Evolutionary conservation across 2,113 vertebrate species (phyloP), one percentile per base, ranked within the genome.

Genomic region (Riparia riparia): DNA sequence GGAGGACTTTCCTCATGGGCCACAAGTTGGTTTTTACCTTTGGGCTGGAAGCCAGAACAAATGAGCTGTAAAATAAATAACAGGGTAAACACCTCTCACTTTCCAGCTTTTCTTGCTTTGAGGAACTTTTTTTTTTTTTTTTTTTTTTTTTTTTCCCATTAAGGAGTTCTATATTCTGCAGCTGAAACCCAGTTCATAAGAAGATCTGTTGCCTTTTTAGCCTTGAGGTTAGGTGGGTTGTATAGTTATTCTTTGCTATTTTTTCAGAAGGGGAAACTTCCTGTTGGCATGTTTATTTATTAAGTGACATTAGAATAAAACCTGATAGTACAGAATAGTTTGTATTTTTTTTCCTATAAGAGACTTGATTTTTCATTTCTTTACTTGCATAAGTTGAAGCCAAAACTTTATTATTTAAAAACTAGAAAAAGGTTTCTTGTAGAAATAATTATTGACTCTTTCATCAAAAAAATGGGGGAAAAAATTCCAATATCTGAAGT

Each of bases 151-250:
- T 37, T 37, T 37, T 37, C 9, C 37, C 45, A 47, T 47, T 61
- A 68, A n/a, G 4, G 7, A 29, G 10, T 39, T 88, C 12, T 22
- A 2, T 42, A 24, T 34, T 65, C 57, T 65, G 37, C 14, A 82
- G 66, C 29, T 61, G 37, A 37, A 65, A 54, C 1, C 2, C 17
- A 50, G 14, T 57, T 54, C 9, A 56, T 24, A 10, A 50, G 29
- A 56, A 44, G 8, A 49, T 69, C 14, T 69, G 6, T 56, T 45
- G 10, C 6, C 34, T 34, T 79, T 73, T 73, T 41, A 49, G 11
- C 16, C 14, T 37, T n/a, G 32, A 42, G 11, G 39, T 79, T 10
- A 6, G 5, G 18, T 7, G 1, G 2, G 3, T 26, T 82, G 0
- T 25, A 31, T 28, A 5, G 1, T 2, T 42, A 41, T 61, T 32